These are phyloP conservation scores for Zonitis immaculata DNA, from an alignment of 2,888 invertebrate genomes.

Conservation along the genomic window DNA sequence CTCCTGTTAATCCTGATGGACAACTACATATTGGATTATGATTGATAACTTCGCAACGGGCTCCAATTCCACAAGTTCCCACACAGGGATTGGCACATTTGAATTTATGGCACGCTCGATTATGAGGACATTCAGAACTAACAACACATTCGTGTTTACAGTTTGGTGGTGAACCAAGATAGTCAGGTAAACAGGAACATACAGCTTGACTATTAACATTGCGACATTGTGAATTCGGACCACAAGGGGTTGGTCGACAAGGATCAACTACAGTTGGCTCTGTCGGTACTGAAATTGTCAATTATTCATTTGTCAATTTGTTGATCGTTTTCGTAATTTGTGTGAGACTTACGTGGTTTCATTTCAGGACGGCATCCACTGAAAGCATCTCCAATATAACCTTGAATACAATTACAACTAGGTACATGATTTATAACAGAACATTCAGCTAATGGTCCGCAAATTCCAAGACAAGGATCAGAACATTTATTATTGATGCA, in stretches of 20 bases:
- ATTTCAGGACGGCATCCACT: slow-evolving; percentile 49
- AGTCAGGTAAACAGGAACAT: slow-evolving; percentile 68
- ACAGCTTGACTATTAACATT: slow-evolving; percentile 63
- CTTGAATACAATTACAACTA: slow-evolving; percentile 72
- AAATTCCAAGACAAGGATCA: slow-evolving; percentile 82
- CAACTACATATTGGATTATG: slow-evolving; percentile 76
- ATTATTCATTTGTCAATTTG: too few relatives aligned
- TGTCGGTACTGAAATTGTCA: slow-evolving; percentile 24
- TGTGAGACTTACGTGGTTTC: slow-evolving; percentile 33
- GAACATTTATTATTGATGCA: slow-evolving; percentile 79
- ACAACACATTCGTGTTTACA: slow-evolving; percentile 75
- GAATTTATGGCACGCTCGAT: slow-evolving; percentile 70
- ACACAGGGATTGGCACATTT: slow-evolving; percentile 70
- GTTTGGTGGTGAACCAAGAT: slow-evolving; percentile 66
- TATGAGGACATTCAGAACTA: slow-evolving; percentile 68
- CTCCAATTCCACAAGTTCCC: slow-evolving; percentile 69
- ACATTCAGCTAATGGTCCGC: slow-evolving; percentile 79
- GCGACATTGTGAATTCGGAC: slow-evolving; percentile 68
- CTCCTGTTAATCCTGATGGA: slow-evolving; percentile 58
- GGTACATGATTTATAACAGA: slow-evolving; percentile 81
- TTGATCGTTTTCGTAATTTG: too few relatives aligned
- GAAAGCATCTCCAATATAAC: slow-evolving; percentile 73
- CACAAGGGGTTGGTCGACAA: slow-evolving; percentile 71
- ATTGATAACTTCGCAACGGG: slow-evolving; percentile 68
- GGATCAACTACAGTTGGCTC: slow-evolving; percentile 52